phyloP scores from a whole-genome alignment of 2,888 invertebrate genomes.

The Phortica magna region DNA sequence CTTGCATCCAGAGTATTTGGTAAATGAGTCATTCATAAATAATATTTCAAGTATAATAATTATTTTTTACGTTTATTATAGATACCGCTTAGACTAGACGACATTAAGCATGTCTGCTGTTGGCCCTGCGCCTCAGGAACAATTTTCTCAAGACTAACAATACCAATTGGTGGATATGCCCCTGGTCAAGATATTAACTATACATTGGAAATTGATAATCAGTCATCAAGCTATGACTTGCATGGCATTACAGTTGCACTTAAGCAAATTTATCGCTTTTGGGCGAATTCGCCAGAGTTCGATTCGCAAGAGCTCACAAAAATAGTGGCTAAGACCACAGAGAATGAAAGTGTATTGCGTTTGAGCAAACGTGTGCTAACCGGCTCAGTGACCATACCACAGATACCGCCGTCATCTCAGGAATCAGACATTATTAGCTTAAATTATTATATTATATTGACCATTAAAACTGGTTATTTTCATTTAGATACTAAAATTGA shows the following conservation, averaged over 20 bases:
- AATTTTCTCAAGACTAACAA: slow-evolving; percentile 50
- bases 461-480: slow-evolving; percentile 44
- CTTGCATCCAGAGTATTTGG: slow-evolving; percentile 82
- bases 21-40: slow-evolving; percentile 70
- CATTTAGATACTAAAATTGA: slow-evolving; percentile 39
- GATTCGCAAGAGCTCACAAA: slow-evolving; percentile 44
- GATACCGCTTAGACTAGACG: slow-evolving; percentile 50
- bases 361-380: slow-evolving; percentile 49
- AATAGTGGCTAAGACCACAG: slow-evolving; percentile 28
- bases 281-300: slow-evolving; percentile 51
- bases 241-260: slow-evolving; percentile 49
- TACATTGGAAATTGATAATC: slow-evolving; percentile 54
- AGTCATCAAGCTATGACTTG: slow-evolving; percentile 53
- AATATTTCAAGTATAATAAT: not conserved
- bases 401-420: slow-evolving; percentile 47
- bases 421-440: slow-evolving; percentile 46
- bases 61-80: slow-evolving; percentile 22
- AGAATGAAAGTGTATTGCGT: slow-evolving; percentile 41
- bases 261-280: slow-evolving; percentile 49
- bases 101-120: slow-evolving; percentile 54
- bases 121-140: slow-evolving; percentile 57
- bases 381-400: slow-evolving; percentile 47
- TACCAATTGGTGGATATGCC: slow-evolving; percentile 59
- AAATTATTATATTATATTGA: slow-evolving; percentile 45
- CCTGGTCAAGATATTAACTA: slow-evolving; percentile 59